Percentiles rank a stretch among this genome's conserved stretches.
Conservation (phyloP, 2,797 vertebrate species). For the Myotis pilosus region DNA sequence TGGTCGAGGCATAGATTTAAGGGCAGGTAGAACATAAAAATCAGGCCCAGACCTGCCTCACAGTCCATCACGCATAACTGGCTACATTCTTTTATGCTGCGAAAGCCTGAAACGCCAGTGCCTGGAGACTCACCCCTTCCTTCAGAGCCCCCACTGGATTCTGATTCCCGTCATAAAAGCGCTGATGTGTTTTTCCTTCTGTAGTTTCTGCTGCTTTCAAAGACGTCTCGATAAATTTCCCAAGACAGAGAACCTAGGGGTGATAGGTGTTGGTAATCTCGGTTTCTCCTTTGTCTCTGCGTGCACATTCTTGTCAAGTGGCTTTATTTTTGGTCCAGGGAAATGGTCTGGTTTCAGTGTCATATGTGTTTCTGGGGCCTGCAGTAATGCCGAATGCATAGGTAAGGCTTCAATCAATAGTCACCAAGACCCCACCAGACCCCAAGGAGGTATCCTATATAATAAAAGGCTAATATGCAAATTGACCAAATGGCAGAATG, state of each 20-base stretch:
- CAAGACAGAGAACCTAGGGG: not conserved
- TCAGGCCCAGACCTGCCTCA: conserved; percentile 43
- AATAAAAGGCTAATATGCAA: not conserved
- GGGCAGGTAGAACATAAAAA: not conserved
- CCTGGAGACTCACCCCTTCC: not conserved
- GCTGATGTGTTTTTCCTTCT: not conserved
- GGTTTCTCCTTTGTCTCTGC: not conserved
- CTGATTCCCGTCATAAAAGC: not conserved
- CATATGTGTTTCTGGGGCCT: not conserved
- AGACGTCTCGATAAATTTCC: not conserved
- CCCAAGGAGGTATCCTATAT: not conserved
- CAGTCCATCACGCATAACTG: not conserved
- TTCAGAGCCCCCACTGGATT: not conserved
- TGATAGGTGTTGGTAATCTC: rapidly evolving
- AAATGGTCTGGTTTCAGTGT: not conserved
- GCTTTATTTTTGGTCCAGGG: not conserved
- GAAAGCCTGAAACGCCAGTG: not conserved
- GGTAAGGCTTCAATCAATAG: no score
- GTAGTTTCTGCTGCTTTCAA: not conserved
- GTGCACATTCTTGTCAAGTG: not conserved
- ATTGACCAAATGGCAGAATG: no score
- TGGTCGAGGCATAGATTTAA: not conserved
- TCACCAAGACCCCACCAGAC: not conserved
- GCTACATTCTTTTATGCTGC: not conserved
- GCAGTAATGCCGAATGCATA: not conserved